A percentile compares a stretch with the other conserved stretches of the same genome.
These are phyloP conservation scores for Parasteatoda tepidariorum DNA, from an alignment of 1,140 invertebrate genomes.

Conservation along the genomic window DNA sequence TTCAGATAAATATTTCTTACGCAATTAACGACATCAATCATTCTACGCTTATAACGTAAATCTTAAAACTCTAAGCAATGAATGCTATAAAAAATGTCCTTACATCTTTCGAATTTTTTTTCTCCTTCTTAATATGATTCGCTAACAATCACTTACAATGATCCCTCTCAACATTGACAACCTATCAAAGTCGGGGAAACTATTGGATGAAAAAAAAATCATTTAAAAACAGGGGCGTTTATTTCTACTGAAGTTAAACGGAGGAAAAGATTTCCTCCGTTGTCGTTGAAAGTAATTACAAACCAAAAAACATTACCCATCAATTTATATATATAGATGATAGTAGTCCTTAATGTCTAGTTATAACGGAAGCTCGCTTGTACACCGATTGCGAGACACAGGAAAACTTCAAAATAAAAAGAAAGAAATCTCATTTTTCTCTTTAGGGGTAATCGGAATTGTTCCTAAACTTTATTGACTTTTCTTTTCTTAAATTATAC, in stretches of 20 bases:
- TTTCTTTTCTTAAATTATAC: constrained; percentile 38
- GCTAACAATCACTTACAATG: no score
- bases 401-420: constrained; percentile 14
- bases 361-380: constrained; percentile 16
- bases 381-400: constrained; percentile 11
- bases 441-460: constrained; percentile 36
- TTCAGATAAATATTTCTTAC: no score
- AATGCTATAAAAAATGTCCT: no score
- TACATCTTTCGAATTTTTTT: no score
- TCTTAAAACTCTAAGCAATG: no score
- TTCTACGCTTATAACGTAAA: no score
- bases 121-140: no score
- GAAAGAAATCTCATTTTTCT: constrained; percentile 18
- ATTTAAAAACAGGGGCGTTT: background rate
- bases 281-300: background rate
- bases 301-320: background rate
- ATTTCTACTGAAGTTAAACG: background rate
- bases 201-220: background rate
- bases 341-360: background rate
- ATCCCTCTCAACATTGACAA: background rate
- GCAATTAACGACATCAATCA: no score
- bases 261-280: background rate
- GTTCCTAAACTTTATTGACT: constrained; percentile 57
- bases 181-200: background rate
- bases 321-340: constrained; percentile 1